Base-by-base conservation (phyloP, 2,888 invertebrate species). In the Protula sp. region DNA sequence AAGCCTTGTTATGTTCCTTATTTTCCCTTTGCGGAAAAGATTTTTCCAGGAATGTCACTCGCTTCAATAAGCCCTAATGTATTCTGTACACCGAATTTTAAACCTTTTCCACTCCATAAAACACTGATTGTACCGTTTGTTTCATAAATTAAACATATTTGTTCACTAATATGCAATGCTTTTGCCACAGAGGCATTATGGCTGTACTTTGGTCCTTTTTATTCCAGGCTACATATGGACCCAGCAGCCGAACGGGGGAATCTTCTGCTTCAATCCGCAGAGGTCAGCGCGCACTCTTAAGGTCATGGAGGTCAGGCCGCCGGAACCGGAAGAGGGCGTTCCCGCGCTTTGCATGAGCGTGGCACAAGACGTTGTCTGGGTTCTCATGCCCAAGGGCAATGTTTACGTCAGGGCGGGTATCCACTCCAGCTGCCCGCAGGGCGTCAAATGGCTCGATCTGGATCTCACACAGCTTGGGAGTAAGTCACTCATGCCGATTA, bases 381-480 rank as follows among this genome's bases (percentile, higher is more conserved):
- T 80, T 2, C 73, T 85, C 31, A 79, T 79, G 1, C 68, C 71
- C n/a, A 67, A 75, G 26, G 83, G 84, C 0, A 64, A 73, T 19
- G 75, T 85, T 3, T 81, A 73, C 65, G 78, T 83, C 29, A 72
- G 85, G 14, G 75, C 74, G 55, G 83, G 82, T 2, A 79, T 84
- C 58, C 76, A 81, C 0, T 70, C 76, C 5, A 68, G 67, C 24
- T 79, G 79, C 61, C 76, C 77, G 1, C 71, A 75, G 59, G 85
- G 84, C 1, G 66, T 70, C 4, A 75, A 75, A 26, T 85, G 84
- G 84, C 70, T 73, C 2, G 66, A 73, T 27, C 76, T 85, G 27
- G 80, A 81, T 62, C 69, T 83, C 31, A 72, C 75, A 38, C 84
- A 84, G 67, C 70, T 84, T 57, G 77, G 79, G 78, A 59, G 55